Conservation (phyloP, 2,797 vertebrate genomes). For the Mionectes olivaceus region DNA sequence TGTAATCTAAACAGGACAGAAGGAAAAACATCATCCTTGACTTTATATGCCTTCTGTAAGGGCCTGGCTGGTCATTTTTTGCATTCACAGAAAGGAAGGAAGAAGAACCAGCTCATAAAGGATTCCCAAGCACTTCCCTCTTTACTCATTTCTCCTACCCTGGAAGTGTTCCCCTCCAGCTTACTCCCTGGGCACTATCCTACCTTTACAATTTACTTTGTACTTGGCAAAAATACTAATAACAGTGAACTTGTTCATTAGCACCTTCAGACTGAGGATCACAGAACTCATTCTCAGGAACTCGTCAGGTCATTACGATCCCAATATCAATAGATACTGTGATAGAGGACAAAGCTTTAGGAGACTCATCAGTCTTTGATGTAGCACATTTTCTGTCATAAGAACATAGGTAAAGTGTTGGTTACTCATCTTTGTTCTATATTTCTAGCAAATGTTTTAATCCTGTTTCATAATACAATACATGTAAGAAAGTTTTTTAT, state of each 20-base stretch:
- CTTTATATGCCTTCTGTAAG: background rate
- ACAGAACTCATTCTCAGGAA: background rate
- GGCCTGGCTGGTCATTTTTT: background rate
- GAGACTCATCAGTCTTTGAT: background rate
- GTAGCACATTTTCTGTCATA: background rate
- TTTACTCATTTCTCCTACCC: background rate
- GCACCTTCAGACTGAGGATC: background rate
- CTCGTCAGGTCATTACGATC: background rate
- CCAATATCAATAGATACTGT: background rate
- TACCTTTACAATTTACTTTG: background rate
- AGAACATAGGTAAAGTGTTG: background rate
- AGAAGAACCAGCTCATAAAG: background rate
- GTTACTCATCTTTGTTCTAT: background rate
- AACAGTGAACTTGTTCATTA: background rate
- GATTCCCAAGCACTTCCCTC: accelerated
- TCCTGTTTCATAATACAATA: background rate
- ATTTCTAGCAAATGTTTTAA: background rate
- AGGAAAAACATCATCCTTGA: background rate
- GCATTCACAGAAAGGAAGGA: background rate
- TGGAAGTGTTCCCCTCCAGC: background rate
- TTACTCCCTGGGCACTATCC: background rate
- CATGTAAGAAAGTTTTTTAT: background rate
- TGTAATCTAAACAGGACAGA: background rate
- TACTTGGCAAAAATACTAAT: background rate
- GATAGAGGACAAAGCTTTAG: background rate